Conservation (phyloP, 2,888 invertebrate genomes). For the Macrophya alboannulata region DNA sequence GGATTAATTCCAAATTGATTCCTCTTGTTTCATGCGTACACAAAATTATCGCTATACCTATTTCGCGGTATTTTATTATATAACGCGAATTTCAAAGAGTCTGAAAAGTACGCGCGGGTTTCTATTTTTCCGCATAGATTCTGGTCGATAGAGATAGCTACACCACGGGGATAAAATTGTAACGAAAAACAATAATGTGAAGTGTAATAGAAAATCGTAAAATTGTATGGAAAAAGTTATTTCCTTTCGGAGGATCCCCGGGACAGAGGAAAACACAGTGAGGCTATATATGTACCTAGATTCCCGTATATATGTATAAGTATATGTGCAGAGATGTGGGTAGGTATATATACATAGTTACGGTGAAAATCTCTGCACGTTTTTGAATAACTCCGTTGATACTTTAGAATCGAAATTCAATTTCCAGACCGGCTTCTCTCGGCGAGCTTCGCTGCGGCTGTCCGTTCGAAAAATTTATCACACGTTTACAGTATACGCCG, state of each 20-base stretch:
- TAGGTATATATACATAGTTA: neutral
- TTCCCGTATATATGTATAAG: neutral
- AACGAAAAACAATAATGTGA: neutral
- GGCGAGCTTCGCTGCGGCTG: neutral
- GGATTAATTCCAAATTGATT: conserved; percentile 46
- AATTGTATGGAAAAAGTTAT: conserved; percentile 41
- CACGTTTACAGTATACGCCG: conserved; percentile 11
- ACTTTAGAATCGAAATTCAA: conserved; percentile 47
- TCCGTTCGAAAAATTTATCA: conserved; percentile 52
- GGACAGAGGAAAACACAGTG: neutral
- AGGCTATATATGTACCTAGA: neutral
- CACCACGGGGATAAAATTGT: no score
- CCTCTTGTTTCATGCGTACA: neutral
- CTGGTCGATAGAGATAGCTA: no score
- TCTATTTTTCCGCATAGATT: no score
- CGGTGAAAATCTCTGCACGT: conserved; percentile 28
- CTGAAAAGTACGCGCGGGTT: no score
- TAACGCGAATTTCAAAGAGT: no score
- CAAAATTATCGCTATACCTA: no score
- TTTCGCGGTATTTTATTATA: no score
- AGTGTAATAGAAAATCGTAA: conserved; percentile 12
- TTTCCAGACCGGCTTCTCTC: conserved; percentile 31
- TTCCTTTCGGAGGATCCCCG: neutral
- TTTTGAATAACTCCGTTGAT: conserved; percentile 36
- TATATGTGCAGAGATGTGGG: neutral